These are phyloP conservation scores for Hedychridium roseum DNA, from an alignment of 2,888 invertebrate species.

Conservation along the genomic window DNA sequence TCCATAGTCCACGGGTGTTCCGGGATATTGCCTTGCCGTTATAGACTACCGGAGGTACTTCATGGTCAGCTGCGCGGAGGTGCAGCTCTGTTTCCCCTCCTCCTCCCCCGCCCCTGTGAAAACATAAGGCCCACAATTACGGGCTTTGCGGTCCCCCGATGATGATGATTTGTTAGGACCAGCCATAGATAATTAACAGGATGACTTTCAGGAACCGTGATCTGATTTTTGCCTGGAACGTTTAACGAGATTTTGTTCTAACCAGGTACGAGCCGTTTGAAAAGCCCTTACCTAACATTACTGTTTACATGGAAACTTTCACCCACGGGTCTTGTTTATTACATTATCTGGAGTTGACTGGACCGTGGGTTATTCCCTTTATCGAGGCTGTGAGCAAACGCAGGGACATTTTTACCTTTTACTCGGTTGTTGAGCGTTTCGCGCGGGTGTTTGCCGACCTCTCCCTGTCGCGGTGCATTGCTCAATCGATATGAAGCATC, in stretches of 20 bases:
- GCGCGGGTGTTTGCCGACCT: slow-evolving; percentile 31
- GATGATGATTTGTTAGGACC: slow-evolving; percentile 38
- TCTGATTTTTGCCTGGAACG: background rate
- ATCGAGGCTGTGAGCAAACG: too few relatives aligned
- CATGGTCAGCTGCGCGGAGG: slow-evolving; percentile 51
- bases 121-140: slow-evolving; percentile 52
- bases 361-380: background rate
- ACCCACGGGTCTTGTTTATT: too few relatives aligned
- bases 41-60: slow-evolving; percentile 34
- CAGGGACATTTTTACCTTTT: too few relatives aligned
- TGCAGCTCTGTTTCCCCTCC: too few relatives aligned
- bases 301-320: too few relatives aligned
- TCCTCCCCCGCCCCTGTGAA: slow-evolving; percentile 38
- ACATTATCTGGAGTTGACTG: background rate
- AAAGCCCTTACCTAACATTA: too few relatives aligned
- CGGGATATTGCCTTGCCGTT: slow-evolving; percentile 52
- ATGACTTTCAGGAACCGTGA: slow-evolving; percentile 32
- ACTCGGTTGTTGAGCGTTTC: slow-evolving; percentile 31
- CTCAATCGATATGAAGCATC: slow-evolving; percentile 43
- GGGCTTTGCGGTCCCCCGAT: slow-evolving; percentile 36
- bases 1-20: slow-evolving; percentile 56
- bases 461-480: slow-evolving; percentile 18
- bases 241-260: too few relatives aligned
- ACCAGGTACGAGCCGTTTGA: too few relatives aligned
- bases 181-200: slow-evolving; percentile 35